Evolutionary conservation across 2,888 invertebrate genomes (phyloP).

Genomic region (Idaea aversata): DNA sequence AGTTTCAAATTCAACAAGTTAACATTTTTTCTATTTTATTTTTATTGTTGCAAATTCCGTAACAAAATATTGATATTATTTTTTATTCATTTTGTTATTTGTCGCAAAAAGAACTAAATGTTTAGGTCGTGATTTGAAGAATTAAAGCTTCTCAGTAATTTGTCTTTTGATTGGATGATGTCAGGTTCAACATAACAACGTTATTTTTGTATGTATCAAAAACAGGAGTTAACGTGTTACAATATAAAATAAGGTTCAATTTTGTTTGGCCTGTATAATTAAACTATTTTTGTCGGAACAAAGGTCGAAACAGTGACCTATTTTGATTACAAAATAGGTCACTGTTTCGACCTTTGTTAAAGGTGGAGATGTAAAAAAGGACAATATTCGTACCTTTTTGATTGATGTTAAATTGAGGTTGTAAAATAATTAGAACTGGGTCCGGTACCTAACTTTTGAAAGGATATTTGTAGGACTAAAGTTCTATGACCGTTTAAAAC

Average conservation of each 20-base stretch:
- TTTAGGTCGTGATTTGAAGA: slow-evolving; percentile 44
- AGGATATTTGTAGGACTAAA: not conserved
- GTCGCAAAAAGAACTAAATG: slow-evolving; percentile 61
- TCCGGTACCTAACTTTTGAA: not conserved
- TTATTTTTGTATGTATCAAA: not conserved
- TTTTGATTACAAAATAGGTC: slow-evolving; percentile 27
- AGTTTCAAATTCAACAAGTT: too few species aligned
- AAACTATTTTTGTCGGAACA: not conserved
- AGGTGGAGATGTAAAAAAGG: not conserved
- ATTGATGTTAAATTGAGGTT: not conserved
- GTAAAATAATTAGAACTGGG: not conserved
- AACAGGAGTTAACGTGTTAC: not conserved
- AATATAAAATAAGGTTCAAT: not conserved
- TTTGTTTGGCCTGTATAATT: not conserved
- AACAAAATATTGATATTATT: not conserved
- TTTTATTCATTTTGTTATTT: slow-evolving; percentile 20
- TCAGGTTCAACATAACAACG: slow-evolving; percentile 36
- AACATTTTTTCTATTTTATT: slow-evolving; percentile 43
- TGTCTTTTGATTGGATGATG: slow-evolving; percentile 58
- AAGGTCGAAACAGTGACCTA: too few species aligned
- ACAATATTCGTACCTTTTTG: not conserved
- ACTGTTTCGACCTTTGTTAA: slow-evolving; percentile 18
- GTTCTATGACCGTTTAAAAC: not conserved
- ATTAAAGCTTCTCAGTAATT: slow-evolving; percentile 51
- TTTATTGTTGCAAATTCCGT: not conserved